A percentile compares a stretch with the other conserved stretches of the same genome.
Evolutionary conservation across 2,888 invertebrate species (phyloP).

Genomic region (Mongoloraphidia duomilia): DNA sequence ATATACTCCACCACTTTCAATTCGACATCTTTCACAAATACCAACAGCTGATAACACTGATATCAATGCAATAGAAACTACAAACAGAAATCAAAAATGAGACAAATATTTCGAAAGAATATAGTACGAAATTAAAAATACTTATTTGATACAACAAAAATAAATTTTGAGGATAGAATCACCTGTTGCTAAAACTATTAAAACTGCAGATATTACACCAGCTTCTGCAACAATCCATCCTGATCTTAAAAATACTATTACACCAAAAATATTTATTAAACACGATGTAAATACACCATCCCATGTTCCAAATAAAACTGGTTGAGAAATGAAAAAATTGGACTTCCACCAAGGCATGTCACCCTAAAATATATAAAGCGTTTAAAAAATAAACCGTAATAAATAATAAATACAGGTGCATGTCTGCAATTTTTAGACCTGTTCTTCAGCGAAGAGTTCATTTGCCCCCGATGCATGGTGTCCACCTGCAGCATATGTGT

Average conservation of each 20-base stretch:
- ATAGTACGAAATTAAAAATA: constrained; percentile 1
- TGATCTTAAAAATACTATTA: constrained; percentile 89
- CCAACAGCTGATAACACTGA: constrained; percentile 92
- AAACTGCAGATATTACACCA: constrained; percentile 63
- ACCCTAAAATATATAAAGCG: constrained; percentile 35
- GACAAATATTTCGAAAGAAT: constrained; percentile 1
- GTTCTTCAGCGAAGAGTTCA: constrained; percentile 83
- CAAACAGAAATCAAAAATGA: constrained; percentile 4
- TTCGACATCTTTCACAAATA: constrained; percentile 86
- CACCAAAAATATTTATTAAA: constrained; percentile 94
- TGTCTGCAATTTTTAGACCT: constrained; percentile 38
- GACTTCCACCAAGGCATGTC: constrained; percentile 91
- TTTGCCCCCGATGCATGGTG: constrained; percentile 78
- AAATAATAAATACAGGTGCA: not conserved
- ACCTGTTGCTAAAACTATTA: constrained; percentile 73
- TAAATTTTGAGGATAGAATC: constrained; percentile 11
- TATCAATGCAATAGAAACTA: constrained; percentile 77
- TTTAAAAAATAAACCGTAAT: not conserved
- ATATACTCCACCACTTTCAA: constrained; percentile 96
- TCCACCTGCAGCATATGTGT: constrained; percentile 63
- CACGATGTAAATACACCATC: constrained; percentile 97
- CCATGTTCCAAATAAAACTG: constrained; percentile 92
- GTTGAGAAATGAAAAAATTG: constrained; percentile 91
- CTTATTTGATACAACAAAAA: constrained; percentile 1
- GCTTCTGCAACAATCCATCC: constrained; percentile 96